Evolutionary conservation across 2,113 vertebrate species (phyloP), one percentile per base, ranked within the genome.

Genomic region (Ancistrus triradiatus): DNA sequence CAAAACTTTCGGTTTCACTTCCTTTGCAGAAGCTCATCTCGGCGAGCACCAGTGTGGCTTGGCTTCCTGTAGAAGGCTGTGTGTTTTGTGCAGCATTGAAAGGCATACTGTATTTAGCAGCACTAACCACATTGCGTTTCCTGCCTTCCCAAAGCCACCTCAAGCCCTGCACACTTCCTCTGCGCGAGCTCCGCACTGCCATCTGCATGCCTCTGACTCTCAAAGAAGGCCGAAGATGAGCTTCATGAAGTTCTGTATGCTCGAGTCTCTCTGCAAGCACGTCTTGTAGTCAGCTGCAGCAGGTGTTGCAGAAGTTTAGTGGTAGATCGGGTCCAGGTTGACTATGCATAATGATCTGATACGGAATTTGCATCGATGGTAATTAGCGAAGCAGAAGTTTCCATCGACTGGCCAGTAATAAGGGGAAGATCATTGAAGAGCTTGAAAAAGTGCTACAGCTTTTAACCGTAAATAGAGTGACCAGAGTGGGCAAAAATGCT

Each of bases 61-160:
- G 59, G 69, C 77, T 86, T 88, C 85, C 86, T 86, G 84, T 75
- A 51, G 10, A 3, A 31, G 51, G 69, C 7, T 42, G 10, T 50
- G 49, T 51, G 47, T 43, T 53, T 5, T 46, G 15, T 14, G 17
- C 38, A 24, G 4, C 5, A 19, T 48, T n/a, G 50, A 22, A 46
- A 40, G 17, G 55, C 42, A 8, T 48, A 66, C 52, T 67, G 63
- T 69, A 74, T 72, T 69, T 72, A 67, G 66, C 19, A 27, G 38
- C 47, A 18, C 48, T 28, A 66, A 74, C 73, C 66, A 1, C 66
- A 73, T 2, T 8, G 40, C 49, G 52, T 66, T 77, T 77, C 72
- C 76, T 74, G 76, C 63, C 70, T 59, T 64, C 51, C 58, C 51
- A 65, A 68, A 69, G 35, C 52, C 37, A 61, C 57, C 57, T 66